These are phyloP conservation scores for Chelonoidis abingdonii DNA, from an alignment of 2,113 vertebrate species.

Conservation along the genomic window DNA sequence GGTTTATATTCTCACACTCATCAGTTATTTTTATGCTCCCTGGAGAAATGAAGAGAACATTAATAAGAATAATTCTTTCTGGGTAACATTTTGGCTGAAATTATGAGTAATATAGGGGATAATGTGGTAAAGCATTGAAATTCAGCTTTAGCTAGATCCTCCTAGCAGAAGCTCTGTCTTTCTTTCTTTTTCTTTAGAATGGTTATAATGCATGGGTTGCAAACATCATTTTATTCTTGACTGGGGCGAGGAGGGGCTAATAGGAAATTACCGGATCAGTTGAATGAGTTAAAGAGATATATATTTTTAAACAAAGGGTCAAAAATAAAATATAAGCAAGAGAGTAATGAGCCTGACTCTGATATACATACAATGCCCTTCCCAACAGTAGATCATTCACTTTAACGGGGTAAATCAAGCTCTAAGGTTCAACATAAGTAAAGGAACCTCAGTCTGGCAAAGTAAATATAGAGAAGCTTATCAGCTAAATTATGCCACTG, in stretches of 20 bases:
- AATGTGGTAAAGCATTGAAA: slow-evolving; percentile 28
- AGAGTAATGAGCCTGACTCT: neutral
- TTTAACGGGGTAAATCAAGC: neutral
- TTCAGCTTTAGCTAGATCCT: neutral
- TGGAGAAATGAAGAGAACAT: slow-evolving; percentile 78
- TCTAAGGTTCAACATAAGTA: neutral
- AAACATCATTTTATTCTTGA: slow-evolving; percentile 33
- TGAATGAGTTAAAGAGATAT: slow-evolving; percentile 54
- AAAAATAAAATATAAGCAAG: slow-evolving; percentile 54
- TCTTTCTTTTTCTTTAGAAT: neutral
- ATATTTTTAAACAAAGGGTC: slow-evolving; percentile 39
- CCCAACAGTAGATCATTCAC: neutral
- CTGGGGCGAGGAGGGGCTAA: neutral
- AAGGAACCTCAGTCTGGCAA: neutral
- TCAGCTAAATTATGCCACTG: neutral
- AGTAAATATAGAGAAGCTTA: neutral
- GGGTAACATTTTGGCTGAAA: slow-evolving; percentile 69
- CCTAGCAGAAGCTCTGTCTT: neutral
- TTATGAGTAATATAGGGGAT: slow-evolving; percentile 20
- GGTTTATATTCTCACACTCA: slow-evolving; percentile 80
- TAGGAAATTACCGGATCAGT: slow-evolving; percentile 25
- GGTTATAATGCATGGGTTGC: slow-evolving; percentile 15
- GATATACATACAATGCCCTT: neutral
- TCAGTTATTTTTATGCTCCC: slow-evolving; percentile 83
- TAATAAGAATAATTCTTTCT: slow-evolving; percentile 81